phyloP scores from a whole-genome alignment of 2,797 vertebrate species.

The Periparus ater region DNA sequence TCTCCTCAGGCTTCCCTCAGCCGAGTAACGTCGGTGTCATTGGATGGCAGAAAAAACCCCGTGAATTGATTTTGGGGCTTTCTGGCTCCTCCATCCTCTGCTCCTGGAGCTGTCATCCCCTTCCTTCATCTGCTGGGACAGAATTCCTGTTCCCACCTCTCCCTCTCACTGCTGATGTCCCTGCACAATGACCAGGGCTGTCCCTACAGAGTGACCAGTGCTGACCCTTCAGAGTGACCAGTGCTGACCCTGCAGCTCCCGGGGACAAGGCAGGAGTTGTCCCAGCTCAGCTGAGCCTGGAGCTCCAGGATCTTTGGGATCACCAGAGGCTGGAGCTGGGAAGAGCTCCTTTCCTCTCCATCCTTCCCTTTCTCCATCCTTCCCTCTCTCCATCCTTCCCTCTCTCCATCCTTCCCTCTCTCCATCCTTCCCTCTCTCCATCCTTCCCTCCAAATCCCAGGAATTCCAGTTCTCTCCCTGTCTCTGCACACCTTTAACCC shows the following conservation, averaged over 20 bases:
- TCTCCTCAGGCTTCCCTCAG: not conserved
- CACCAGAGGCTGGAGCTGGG: not conserved
- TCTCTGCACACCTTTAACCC: not conserved
- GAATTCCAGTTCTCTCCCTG: accelerated
- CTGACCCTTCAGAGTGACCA: not conserved
- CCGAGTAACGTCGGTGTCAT: accelerated
- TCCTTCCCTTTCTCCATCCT: not conserved
- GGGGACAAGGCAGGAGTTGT: not conserved
- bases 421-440: not conserved
- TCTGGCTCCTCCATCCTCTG: not conserved
- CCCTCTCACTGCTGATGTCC: not conserved
- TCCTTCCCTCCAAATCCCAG: not conserved
- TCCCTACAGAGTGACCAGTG: not conserved
- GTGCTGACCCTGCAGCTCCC: not conserved
- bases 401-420: no score
- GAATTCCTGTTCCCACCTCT: not conserved
- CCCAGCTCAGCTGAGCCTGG: not conserved
- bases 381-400: no score
- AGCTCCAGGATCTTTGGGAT: not conserved
- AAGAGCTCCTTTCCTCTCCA: not conserved
- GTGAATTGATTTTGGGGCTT: not conserved
- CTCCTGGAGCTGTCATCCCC: not conserved
- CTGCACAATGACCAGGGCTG: not conserved
- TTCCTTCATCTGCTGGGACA: not conserved
- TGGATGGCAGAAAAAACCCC: not conserved